Base-by-base conservation (phyloP, 2,888 invertebrate genomes). In the Heliconius ethilla region DNA sequence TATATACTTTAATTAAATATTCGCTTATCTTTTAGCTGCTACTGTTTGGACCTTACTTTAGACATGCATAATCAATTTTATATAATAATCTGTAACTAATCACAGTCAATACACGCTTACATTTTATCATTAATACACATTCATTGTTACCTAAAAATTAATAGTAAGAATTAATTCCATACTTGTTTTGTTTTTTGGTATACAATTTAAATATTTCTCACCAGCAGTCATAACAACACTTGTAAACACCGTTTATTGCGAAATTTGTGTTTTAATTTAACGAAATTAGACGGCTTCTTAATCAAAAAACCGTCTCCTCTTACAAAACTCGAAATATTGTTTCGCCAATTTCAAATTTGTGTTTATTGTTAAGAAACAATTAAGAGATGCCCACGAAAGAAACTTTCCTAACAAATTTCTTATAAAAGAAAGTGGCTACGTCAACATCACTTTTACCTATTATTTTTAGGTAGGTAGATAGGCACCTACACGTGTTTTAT, bases 341-440 rank as follows among this genome's bases (percentile, higher is more conserved):
- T 72, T 72, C 7, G 22, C 29, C 33, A 72, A 25, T 59, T 72
- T 72, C 15, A 69, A 59, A 29, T 72, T 27, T 33, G 13, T 72
- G 0, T 29, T 72, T 72, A 59, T 72, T 72, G 55, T 72, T 59
- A 29, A 9, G 55, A 29, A 72, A 59, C 72, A 72, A 72, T 72
- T 29, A 72, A 59, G 51, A 70, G n/a, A 5, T 70, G 22, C 51
- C 33, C 15, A 37, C 72, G 72, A 37, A n/a, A 59, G 59, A 72
- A 72, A 72, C 55, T 59, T 72, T 72, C 27, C n/a, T 59, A 72
- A 55, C 13, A 59, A 15, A 59, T 59, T 59, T 33, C n/a, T 59
- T 72, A 59, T 72, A 37, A 72, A 72, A 59, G 59, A 72, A 72
- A 59, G 72, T 72, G 33, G 72, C 55, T 37, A 59, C 72, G 13